Base-by-base conservation (phyloP, 2,113 vertebrate species). In the Plecotus auritus region DNA sequence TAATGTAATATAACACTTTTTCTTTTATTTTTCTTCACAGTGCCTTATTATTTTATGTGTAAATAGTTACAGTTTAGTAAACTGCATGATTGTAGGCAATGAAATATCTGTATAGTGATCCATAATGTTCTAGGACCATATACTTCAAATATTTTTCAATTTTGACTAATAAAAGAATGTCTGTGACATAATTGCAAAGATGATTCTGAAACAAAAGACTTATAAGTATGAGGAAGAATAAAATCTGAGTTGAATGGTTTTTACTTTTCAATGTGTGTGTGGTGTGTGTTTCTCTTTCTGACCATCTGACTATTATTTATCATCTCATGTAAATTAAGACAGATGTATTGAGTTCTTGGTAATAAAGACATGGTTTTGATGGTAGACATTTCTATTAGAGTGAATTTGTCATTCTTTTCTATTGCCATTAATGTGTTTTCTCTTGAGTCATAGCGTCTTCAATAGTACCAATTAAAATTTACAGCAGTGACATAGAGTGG, bases 391-490 rank as follows among this genome's bases (percentile, higher is more conserved):
- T 93, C 77, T 59, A 85, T 83, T 84, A 54, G n/a, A 54, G 61
- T 83, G 70, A 35, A 77, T 73, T 89, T 95, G 73, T 91, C 54
- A 81, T 93, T 88, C 90, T 81, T 80, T 86, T 22, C 28, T 89
- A n/a, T 14, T 88, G 40, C 18, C 82, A 37, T 92, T 89, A 85
- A 70, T 81, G 26, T 85, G 28, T 84, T 90, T 89, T 78, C 70
- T 95, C 85, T 84, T 76, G 26, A 92, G 45, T 96, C 78, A 56
- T 76, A 28, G 4, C 84, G 17, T 96, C 13, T 92, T 95, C 67
- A 61, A 3, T 85, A 47, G 37, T 91, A 76, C 10, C n/a, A 78
- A 42, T 82, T 95, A 93, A 94, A 91, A 93, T 95, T 32, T 59
- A 47, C 86, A 88, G n/a, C 28, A 37, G n/a, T 82, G 93, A 72